Base-by-base conservation (phyloP, 1,140 invertebrate species). In the Telenomus remus region DNA sequence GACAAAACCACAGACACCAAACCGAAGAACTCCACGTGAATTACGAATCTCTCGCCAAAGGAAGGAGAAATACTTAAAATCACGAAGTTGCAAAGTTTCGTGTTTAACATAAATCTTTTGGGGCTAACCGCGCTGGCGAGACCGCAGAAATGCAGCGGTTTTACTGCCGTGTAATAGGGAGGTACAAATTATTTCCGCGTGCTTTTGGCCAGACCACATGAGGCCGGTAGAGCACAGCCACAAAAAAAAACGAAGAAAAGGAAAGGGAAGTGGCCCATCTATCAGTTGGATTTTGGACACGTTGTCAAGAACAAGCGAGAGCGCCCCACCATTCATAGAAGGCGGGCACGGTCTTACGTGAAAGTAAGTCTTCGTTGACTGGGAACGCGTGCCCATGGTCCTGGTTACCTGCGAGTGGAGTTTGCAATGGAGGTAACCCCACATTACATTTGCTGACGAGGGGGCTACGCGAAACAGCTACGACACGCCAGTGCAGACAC, bases 341-440 rank as follows among this genome's bases (percentile, higher is more conserved):
- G 78, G 78, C 73, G 77, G 74, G 74, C 63, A 65, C 66, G 72
- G 64, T 79, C 79, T 80, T 80, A 81, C 77, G 84, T 85, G 84
- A 85, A 85, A 85, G 84, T 85, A 84, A 85, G 82, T 85, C 80
- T 84, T 81, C 76, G 81, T 85, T 82, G 81, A 84, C 82, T 81
- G 84, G 77, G 79, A 84, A 81, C 83, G 80, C 84, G 81, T 82
- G 82, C 76, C 82, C 81, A 70, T 61, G 77, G 78, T 71, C 60
- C 71, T 60, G 64, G 65, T 72, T 72, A 76, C 68, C 71, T 66
- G 61, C 70, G 63, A 75, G 42, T 64, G 33, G 76, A 72, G 65
- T 79, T 72, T 73, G 68, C 60, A 74, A 76, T 61, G 77, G 77
- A 71, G 73, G 74, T 80, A 80, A 71, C 74, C 74, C 70, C 76